These are phyloP conservation scores for Arizona elegans DNA, from an alignment of 2,113 vertebrate genomes.

Conservation along the genomic window DNA sequence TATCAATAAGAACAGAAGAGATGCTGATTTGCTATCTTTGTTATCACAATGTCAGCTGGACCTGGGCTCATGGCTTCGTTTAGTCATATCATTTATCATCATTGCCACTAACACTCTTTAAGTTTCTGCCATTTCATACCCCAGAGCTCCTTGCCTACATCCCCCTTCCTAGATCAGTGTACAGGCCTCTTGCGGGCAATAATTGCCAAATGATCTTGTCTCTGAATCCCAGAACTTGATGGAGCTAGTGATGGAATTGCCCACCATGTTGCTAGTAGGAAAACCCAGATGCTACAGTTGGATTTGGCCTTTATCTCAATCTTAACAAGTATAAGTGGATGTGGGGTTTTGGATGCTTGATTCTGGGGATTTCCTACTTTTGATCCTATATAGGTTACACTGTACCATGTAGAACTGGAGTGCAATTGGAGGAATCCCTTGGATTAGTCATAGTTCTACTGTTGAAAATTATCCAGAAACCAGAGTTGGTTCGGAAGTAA, in stretches of 20 bases:
- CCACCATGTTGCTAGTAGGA: not conserved
- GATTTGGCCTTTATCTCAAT: not conserved
- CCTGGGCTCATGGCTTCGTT: not conserved
- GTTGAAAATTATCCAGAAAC: not conserved
- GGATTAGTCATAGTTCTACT: not conserved
- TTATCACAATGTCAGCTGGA: not conserved
- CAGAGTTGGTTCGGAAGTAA: not conserved
- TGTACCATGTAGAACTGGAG: not conserved
- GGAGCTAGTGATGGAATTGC: not conserved
- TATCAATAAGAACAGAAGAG: not conserved
- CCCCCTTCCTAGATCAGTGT: not conserved
- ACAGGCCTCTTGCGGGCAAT: not conserved
- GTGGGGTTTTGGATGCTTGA: not conserved
- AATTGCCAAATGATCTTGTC: not conserved
- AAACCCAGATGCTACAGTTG: not conserved
- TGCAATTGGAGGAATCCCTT: not conserved
- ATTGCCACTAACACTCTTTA: not conserved
- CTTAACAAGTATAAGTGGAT: not conserved
- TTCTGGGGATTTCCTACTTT: not conserved
- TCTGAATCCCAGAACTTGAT: not conserved
- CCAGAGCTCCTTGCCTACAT: too few relatives aligned
- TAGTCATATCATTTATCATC: not conserved
- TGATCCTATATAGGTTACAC: not conserved
- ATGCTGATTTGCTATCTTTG: not conserved
- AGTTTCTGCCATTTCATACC: not conserved